Conservation (phyloP, 2,888 invertebrate genomes). For the Toxonevra muliebris region DNA sequence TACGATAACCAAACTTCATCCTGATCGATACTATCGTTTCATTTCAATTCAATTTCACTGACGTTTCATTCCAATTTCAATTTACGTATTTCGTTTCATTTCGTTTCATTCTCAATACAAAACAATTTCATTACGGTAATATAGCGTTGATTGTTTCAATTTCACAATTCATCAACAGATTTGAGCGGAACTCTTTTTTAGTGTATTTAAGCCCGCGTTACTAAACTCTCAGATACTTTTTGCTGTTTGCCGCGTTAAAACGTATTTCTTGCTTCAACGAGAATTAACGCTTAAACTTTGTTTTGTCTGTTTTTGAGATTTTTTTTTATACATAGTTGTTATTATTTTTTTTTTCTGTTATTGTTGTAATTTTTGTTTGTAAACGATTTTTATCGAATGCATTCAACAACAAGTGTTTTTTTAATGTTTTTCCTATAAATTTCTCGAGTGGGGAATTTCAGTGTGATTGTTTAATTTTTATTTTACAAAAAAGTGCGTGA, state of each 20-base stretch:
- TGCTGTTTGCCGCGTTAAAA: slow-evolving; percentile 53
- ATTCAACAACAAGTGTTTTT: not conserved
- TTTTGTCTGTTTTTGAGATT: not conserved
- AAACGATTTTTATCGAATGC: not conserved
- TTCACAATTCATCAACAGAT: not conserved
- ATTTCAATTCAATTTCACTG: not conserved
- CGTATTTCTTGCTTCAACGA: slow-evolving; percentile 30
- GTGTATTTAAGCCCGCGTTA: slow-evolving; percentile 52
- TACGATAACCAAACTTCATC: slow-evolving; percentile 13
- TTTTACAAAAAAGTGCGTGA: slow-evolving; percentile 31
- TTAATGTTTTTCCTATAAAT: not conserved
- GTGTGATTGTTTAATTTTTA: slow-evolving; percentile 17
- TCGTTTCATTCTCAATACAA: not conserved
- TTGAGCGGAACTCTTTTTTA: slow-evolving; percentile 22
- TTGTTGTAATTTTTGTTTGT: not conserved
- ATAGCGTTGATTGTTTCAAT: not conserved
- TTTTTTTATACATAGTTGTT: not conserved
- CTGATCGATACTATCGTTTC: slow-evolving; percentile 11
- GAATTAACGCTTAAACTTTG: not conserved
- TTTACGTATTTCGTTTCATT: not conserved
- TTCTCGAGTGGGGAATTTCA: not conserved
- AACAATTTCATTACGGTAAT: not conserved
- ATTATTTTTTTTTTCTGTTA: not conserved
- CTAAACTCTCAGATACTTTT: slow-evolving; percentile 53
- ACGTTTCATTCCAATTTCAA: not conserved